phyloP scores from a whole-genome alignment of 2,797 vertebrate genomes.

The Lateolabrax maculatus region DNA sequence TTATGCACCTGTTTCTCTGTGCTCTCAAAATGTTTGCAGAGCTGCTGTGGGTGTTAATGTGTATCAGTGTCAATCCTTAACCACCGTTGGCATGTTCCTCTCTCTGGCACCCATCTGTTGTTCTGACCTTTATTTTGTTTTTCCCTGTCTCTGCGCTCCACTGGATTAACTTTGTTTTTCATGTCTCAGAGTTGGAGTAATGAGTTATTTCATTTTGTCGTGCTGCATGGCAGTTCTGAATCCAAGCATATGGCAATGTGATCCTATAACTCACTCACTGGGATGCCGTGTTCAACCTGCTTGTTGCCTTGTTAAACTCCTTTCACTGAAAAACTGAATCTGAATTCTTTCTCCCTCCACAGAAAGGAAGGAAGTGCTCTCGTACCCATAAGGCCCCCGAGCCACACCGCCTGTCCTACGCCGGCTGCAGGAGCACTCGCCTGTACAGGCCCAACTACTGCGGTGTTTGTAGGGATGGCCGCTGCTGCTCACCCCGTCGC shows the following conservation, averaged over 20 bases:
- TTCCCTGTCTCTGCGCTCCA: conserved; percentile 18
- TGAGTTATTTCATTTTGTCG: conserved; percentile 21
- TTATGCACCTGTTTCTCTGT: conserved; percentile 61
- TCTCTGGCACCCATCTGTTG: conserved; percentile 41
- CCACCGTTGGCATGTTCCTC: conserved; percentile 45
- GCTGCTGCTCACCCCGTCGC: conserved; percentile 86
- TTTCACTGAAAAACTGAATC: not conserved
- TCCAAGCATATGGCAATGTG: conserved; percentile 22
- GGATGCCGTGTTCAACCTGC: not conserved
- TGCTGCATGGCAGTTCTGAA: not conserved
- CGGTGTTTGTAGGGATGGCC: conserved; percentile 84
- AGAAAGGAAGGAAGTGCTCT: conserved; percentile 89
- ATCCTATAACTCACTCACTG: conserved; percentile 11
- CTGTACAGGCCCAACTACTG: conserved; percentile 88
- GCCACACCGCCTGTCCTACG: conserved; percentile 83
- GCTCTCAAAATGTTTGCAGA: conserved; percentile 53
- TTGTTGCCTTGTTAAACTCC: not conserved
- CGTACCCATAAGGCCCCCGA: conserved; percentile 86
- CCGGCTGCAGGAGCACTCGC: conserved; percentile 85
- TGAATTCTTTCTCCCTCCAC: conserved; percentile 26
- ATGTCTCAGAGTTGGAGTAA: conserved; percentile 2
- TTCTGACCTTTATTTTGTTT: conserved; percentile 57
- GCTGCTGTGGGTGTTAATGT: conserved; percentile 69
- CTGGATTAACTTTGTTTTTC: conserved; percentile 53
- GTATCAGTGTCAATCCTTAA: conserved; percentile 46